Evolutionary conservation across 2,797 vertebrate genomes (phyloP).

Genomic region (Mycteria americana): DNA sequence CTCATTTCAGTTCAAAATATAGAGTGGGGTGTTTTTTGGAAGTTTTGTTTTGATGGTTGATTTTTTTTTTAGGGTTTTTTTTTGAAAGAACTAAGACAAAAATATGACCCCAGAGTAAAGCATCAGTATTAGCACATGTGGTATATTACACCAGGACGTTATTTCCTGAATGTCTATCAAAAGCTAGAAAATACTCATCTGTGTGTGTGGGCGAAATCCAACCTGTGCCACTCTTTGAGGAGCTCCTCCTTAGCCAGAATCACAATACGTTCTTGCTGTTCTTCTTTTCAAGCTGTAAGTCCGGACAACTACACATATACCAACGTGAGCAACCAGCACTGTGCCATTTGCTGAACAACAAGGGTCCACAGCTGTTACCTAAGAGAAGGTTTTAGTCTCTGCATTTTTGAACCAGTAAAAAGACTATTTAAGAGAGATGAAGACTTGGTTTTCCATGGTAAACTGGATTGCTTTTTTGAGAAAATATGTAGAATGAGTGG

Average conservation of each 20-base stretch:
- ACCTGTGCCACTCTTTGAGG: neutral
- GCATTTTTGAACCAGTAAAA: neutral
- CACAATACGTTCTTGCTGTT: neutral
- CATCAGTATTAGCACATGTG: fast-evolving
- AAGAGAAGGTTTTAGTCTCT: neutral
- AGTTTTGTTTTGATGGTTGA: neutral
- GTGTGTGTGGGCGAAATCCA: neutral
- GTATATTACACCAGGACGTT: neutral
- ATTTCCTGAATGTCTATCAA: neutral
- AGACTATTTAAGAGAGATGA: neutral
- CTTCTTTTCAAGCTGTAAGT: neutral
- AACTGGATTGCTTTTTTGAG: neutral
- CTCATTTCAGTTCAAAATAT: neutral
- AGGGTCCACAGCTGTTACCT: neutral
- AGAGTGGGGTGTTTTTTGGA: fast-evolving
- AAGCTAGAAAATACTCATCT: neutral
- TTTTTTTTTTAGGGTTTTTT: neutral
- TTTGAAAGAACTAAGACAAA: neutral
- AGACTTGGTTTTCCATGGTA: neutral
- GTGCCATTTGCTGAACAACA: neutral
- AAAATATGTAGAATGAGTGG: neutral
- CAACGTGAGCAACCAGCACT: neutral
- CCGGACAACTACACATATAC: neutral
- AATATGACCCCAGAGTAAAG: neutral
- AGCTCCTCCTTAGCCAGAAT: neutral